Evolutionary conservation across 2,888 invertebrate species (phyloP), one percentile per base, ranked within the genome.

Genomic region (Erebia ligea): DNA sequence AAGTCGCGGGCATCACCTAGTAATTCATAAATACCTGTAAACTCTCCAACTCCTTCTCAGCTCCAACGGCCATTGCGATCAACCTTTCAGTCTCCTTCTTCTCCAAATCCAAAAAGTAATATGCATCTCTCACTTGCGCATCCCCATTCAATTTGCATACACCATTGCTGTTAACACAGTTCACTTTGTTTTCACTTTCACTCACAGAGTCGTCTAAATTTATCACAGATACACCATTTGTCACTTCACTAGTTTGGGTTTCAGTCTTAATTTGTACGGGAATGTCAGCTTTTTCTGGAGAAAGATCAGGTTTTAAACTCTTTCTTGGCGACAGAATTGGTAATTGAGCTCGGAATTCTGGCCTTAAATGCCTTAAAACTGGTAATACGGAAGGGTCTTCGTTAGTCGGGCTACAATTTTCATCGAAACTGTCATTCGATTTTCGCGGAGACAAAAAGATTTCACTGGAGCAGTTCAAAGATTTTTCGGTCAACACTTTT

Each of bases 261-360:
- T 86, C 90, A 86, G 86, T 88, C 83, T 86, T 87, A 50, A 71
- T 68, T 10, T 77, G 77, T 74, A 80, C 80, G 77, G 88, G 89
- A 88, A 90, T 88, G 86, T 88, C 84, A 75, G 13, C 48, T 21
- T 91, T 90, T 64, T 85, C 84, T 1, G 90, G 90, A 1, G 90
- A 90, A 25, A 85, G 73, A 56, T 90, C 91, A 13, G 81, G 76
- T 74, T 89, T 92, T 9, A 84, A 68, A 78, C 84, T 82, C 80
- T 92, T 90, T 87, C 95, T 95, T 34, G 95, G 95, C 50, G 95
- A 95, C 48, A 95, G 87, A 21, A 96, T 95, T 0, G 97, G 96
- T 76, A 98, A 88, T 83, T 98, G 98, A 0, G 97, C 97, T 25
- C 97, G 94, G 84, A 98, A 98, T 83, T 98, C 98, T 0, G 97